Evolutionary conservation across 1,140 invertebrate genomes (phyloP).

Genomic region (Apocrypta bakeri): DNA sequence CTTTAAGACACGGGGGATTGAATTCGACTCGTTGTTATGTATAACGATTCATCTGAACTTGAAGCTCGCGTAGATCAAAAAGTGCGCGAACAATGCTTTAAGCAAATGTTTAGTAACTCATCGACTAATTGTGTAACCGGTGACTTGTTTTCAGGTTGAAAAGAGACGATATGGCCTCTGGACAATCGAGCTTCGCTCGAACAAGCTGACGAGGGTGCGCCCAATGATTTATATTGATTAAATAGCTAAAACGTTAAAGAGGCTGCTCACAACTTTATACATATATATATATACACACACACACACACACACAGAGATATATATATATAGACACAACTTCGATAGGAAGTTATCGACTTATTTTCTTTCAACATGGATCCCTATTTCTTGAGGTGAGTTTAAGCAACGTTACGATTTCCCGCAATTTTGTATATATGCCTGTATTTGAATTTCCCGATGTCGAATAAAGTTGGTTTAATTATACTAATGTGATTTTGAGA

Average conservation of each 20-base stretch:
- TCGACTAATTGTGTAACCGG: not conserved
- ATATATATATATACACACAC: too few species aligned
- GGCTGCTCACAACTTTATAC: not conserved
- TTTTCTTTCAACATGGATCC: slow-evolving; percentile 59
- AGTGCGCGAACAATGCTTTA: not conserved
- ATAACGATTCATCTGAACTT: too few species aligned
- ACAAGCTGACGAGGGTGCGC: slow-evolving; percentile 51
- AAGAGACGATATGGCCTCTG: slow-evolving; percentile 50
- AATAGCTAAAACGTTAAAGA: slow-evolving; percentile 13
- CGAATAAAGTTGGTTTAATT: too few species aligned
- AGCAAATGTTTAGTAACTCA: not conserved
- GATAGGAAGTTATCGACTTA: slow-evolving; percentile 11
- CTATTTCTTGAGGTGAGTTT: slow-evolving; percentile 60
- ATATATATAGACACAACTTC: too few species aligned
- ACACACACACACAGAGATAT: too few species aligned
- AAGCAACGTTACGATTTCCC: not conserved
- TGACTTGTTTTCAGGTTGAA: slow-evolving; percentile 50
- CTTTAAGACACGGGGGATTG: too few species aligned
- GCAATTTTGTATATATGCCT: too few species aligned
- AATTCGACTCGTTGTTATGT: too few species aligned
- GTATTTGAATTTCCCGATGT: too few species aligned
- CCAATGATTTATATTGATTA: slow-evolving; percentile 44
- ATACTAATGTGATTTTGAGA: too few species aligned
- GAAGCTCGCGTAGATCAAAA: not conserved
- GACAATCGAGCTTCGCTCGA: slow-evolving; percentile 14